Conservation (phyloP, 37 sponge, comb jelly and placozoan genomes). For the Bolinopsis microptera region DNA sequence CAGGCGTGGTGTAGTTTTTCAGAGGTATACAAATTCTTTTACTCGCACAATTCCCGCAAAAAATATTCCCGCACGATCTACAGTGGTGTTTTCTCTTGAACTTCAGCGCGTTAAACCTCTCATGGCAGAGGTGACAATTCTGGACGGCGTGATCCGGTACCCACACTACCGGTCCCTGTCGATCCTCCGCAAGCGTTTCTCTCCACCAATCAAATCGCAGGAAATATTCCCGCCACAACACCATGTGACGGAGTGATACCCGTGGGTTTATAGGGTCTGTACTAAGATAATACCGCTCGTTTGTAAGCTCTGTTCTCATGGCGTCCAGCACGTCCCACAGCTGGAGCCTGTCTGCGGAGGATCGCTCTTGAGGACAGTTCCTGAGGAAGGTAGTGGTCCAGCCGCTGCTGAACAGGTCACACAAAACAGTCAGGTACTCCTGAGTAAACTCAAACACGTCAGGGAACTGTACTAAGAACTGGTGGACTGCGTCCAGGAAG, state of each 20-base stretch:
- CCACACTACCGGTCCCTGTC: slow-evolving; percentile 84
- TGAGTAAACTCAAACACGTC: slow-evolving; percentile 88
- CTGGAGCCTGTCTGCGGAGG: neutral
- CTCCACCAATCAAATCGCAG: slow-evolving; percentile 78
- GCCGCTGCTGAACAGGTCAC: slow-evolving; percentile 83
- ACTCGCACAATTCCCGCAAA: slow-evolving; percentile 86
- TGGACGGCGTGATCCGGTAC: slow-evolving; percentile 75
- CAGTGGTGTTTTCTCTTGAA: neutral
- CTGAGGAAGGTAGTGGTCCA: slow-evolving; percentile 76
- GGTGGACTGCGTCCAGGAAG: slow-evolving; percentile 93
- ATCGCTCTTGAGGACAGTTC: slow-evolving; percentile 54
- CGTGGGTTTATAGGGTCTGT: neutral
- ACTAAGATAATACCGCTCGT: neutral
- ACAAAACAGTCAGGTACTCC: slow-evolving; percentile 75
- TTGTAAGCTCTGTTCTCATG: neutral
- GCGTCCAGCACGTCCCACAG: slow-evolving; percentile 60
- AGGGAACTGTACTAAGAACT: slow-evolving; percentile 81
- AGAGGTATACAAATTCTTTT: slow-evolving; percentile 70
- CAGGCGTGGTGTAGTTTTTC: slow-evolving; percentile 75
- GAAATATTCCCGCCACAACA: slow-evolving; percentile 93
- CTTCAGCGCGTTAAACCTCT: slow-evolving; percentile 72
- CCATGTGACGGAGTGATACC: slow-evolving; percentile 75
- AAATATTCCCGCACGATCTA: slow-evolving; percentile 86
- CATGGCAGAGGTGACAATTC: slow-evolving; percentile 79
- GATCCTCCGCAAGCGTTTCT: slow-evolving; percentile 24